Conservation (phyloP, 1,140 invertebrate genomes). For the Ectropis grisescens region DNA sequence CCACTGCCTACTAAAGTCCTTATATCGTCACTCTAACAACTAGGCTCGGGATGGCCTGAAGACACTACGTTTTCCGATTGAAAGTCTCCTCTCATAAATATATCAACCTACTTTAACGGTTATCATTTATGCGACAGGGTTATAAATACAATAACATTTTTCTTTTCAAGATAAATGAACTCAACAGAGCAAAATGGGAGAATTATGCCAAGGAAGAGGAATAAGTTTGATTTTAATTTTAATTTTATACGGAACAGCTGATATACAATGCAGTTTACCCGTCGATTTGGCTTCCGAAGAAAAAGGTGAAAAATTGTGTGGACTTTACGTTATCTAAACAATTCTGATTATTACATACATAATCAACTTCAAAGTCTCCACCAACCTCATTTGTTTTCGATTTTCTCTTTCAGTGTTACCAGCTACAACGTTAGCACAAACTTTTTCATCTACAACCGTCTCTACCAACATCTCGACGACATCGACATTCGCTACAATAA, state of each 20-base stretch:
- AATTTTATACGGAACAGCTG: constrained; percentile 43
- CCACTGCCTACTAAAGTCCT: no score
- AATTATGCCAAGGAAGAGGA: constrained; percentile 39
- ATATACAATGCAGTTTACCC: not conserved
- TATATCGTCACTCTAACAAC: no score
- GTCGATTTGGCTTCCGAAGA: constrained; percentile 54
- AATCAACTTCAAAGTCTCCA: not conserved
- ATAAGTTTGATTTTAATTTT: constrained; percentile 40
- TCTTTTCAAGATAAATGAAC: constrained; percentile 67
- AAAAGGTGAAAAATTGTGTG: constrained; percentile 31
- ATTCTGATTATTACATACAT: no score
- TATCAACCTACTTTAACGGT: no score
- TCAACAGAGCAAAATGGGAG: constrained; percentile 44
- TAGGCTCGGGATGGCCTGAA: no score
- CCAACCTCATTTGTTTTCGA: no score
- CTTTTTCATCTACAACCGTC: constrained; percentile 28
- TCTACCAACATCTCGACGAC: constrained; percentile 42
- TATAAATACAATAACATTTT: no score
- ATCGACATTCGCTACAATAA: constrained; percentile 44
- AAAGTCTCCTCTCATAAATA: no score
- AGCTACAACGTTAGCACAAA: constrained; percentile 35
- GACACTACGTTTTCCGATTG: no score
- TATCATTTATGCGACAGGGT: no score
- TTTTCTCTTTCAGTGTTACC: constrained; percentile 29
- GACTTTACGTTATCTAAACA: no score